These are phyloP conservation scores for Sympetrum striolatum DNA, from an alignment of 2,888 invertebrate genomes.

Conservation along the genomic window DNA sequence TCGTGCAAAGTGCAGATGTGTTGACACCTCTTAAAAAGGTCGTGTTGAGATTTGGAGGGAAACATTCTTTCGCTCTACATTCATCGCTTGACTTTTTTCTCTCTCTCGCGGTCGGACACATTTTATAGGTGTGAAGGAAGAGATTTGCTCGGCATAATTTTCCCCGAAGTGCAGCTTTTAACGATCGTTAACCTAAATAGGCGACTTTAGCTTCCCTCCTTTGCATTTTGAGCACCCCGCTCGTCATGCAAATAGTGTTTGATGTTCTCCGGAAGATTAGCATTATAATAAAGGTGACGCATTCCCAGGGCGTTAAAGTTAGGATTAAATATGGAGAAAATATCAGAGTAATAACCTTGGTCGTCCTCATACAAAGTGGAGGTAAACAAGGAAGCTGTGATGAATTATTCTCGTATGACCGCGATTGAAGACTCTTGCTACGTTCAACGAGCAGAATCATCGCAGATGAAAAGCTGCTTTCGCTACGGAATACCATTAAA, in stretches of 20 bases:
- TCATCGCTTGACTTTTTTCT: neutral
- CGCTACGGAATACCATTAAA: too few species aligned
- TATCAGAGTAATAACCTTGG: too few species aligned
- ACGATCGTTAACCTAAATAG: neutral
- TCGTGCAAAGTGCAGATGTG: neutral
- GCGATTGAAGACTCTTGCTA: too few species aligned
- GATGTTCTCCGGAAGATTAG: neutral
- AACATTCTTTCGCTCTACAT: neutral
- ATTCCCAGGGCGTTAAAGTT: neutral
- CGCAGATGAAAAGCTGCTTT: too few species aligned
- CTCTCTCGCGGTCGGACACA: too few species aligned
- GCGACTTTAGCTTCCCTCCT: neutral
- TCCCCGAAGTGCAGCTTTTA: neutral
- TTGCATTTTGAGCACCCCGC: neutral
- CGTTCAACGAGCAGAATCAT: too few species aligned
- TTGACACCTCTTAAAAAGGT: neutral
- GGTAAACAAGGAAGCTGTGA: too few species aligned
- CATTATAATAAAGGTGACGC: neutral
- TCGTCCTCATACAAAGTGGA: too few species aligned
- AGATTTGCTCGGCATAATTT: neutral
- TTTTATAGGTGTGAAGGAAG: neutral
- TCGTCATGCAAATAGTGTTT: neutral
- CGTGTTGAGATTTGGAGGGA: neutral
- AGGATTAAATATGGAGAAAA: too few species aligned
- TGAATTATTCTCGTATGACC: too few species aligned